Conservation (phyloP, 2,113 vertebrate genomes). For the Osmerus eperlanus region DNA sequence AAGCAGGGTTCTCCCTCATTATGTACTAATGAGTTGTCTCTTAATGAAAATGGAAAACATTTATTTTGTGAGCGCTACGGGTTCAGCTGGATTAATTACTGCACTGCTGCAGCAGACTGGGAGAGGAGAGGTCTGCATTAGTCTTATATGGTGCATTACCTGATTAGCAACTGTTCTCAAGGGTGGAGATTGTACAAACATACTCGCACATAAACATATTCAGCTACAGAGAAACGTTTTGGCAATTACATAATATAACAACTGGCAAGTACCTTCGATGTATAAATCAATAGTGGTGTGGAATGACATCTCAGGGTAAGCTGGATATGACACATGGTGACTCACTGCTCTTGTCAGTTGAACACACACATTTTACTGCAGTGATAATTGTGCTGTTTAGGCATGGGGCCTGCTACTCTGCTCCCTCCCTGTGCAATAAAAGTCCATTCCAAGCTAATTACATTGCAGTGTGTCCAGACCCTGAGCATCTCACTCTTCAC, state of each 20-base stretch:
- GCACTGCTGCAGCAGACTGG: slow-evolving; percentile 63
- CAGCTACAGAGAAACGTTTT: background rate
- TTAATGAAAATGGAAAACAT: slow-evolving; percentile 81
- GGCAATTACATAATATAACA: background rate
- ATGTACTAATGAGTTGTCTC: slow-evolving; percentile 79
- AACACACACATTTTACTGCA: slow-evolving; percentile 12
- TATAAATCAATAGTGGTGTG: no score
- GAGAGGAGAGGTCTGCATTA: slow-evolving; percentile 65
- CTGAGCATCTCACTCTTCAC: slow-evolving; percentile 6
- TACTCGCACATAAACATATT: background rate
- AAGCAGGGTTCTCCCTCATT: slow-evolving; percentile 67
- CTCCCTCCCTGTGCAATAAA: slow-evolving; percentile 23
- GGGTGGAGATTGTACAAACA: slow-evolving; percentile 13
- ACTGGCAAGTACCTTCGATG: no score
- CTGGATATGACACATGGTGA: background rate
- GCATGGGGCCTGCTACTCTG: background rate
- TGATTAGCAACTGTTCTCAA: slow-evolving; percentile 71
- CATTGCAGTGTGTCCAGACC: slow-evolving; percentile 5
- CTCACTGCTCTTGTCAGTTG: background rate
- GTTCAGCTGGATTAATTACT: slow-evolving; percentile 78
- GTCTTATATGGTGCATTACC: slow-evolving; percentile 67
- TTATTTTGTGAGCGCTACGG: slow-evolving; percentile 75
- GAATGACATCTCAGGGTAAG: no score
- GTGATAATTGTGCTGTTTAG: slow-evolving; percentile 19
- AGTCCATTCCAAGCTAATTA: slow-evolving; percentile 13